A percentile compares a stretch with the other conserved stretches of the same genome.
phyloP scores from a whole-genome alignment of 2,888 invertebrate genomes.

The Spicauda simplicius region DNA sequence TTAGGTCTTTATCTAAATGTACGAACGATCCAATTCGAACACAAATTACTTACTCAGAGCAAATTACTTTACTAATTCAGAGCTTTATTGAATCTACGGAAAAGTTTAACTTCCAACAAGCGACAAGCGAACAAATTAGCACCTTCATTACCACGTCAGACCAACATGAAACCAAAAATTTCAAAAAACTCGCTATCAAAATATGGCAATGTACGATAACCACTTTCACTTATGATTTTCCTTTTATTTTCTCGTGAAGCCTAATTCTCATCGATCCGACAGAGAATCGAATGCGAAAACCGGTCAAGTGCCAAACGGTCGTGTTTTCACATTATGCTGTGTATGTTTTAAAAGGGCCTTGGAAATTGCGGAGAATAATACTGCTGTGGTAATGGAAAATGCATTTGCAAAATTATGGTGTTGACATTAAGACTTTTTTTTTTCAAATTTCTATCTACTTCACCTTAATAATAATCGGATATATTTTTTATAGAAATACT shows the following conservation, averaged over 20 bases:
- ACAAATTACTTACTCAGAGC: too few relatives aligned
- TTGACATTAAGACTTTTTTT: too few relatives aligned
- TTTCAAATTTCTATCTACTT: too few relatives aligned
- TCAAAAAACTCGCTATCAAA: background rate
- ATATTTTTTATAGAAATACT: too few relatives aligned
- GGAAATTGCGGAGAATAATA: background rate
- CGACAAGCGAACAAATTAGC: background rate
- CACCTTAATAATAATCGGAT: too few relatives aligned
- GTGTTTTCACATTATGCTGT: background rate
- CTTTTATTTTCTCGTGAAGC: slow-evolving; percentile 6
- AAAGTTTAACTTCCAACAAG: background rate
- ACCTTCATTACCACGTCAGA: background rate
- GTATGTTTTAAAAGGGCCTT: background rate
- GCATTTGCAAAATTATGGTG: too few relatives aligned
- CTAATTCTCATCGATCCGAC: slow-evolving; percentile 16
- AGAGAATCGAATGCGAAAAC: slow-evolving; percentile 13
- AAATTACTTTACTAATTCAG: too few relatives aligned
- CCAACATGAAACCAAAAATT: background rate
- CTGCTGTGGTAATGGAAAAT: too few relatives aligned
- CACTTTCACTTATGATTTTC: slow-evolving; percentile 7
- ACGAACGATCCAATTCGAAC: too few relatives aligned
- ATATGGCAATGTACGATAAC: slow-evolving; percentile 4
- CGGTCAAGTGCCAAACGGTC: slow-evolving; percentile 29
- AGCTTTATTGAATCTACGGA: too few relatives aligned
- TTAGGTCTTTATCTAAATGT: too few relatives aligned